Percentiles rank a stretch among this genome's conserved stretches.
Conservation (phyloP, 2,797 vertebrate genomes). For the Oreonectes daqikongensis region DNA sequence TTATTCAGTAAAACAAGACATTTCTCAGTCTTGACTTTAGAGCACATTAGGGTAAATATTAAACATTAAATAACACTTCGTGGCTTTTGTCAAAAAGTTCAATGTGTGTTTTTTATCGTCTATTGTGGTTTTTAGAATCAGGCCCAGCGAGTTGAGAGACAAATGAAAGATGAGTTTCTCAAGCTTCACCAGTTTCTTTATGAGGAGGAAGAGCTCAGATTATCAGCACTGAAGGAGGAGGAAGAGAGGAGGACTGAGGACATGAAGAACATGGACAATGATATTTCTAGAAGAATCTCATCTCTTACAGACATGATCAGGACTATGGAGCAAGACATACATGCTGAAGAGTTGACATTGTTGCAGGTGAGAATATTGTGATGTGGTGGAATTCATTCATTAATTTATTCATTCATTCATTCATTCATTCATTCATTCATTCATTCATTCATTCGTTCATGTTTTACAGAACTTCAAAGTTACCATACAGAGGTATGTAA, state of each 20-base stretch:
- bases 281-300: constrained; percentile 59
- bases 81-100: neutral
- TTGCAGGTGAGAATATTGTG: constrained; percentile 64
- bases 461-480: constrained; percentile 73
- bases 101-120: neutral
- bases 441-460: neutral
- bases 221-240: constrained; percentile 69
- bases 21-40: constrained; percentile 58
- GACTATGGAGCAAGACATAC: constrained; percentile 63
- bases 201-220: constrained; percentile 66
- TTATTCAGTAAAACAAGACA: constrained; percentile 56
- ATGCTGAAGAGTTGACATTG: constrained; percentile 66
- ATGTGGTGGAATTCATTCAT: neutral
- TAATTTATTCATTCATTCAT: neutral
- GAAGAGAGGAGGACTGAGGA: constrained; percentile 65
- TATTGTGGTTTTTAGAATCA: constrained; percentile 62
- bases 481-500: constrained; percentile 69
- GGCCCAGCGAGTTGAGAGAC: constrained; percentile 56
- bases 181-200: constrained; percentile 70
- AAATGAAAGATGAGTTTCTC: constrained; percentile 72
- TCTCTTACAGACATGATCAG: constrained; percentile 64
- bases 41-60: constrained; percentile 68
- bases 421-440: neutral
- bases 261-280: constrained; percentile 63
- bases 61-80: neutral